Evolutionary conservation across 1,140 invertebrate genomes (phyloP), one percentile per base, ranked within the genome.

Genomic region (Diabrotica virgifera): DNA sequence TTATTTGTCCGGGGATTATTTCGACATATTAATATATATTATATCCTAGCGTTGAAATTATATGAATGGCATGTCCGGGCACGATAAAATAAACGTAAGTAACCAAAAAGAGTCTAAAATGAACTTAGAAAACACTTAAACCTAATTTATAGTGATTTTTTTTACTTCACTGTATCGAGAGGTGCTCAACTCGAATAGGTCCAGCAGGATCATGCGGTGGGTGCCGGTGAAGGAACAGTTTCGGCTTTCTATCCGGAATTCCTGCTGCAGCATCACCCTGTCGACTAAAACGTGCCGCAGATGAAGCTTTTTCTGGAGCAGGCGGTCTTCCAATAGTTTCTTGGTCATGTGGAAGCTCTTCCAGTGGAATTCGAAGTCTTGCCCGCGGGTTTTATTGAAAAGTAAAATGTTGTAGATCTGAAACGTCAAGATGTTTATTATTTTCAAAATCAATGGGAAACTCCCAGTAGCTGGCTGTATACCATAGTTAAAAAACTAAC

Each of bases 131-230:
- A 4, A 4, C 1, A 24, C 24, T 24, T 2, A 24, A 24, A 24
- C 24, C 24, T 24, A 24, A 24, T 24, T 24, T 24, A 24, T 2
- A 10, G 6, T 46, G 8, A 51, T 50, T 46, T 59, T 57, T 74
- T 76, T 72, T 73, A 90, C 85, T 70, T 86, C 84, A 69, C 86
- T 86, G 70, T 92, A 92, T 71, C 85, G 82, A 74, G 88, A 90
- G 24, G 84, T 85, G 6, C 86, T 82, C 12, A 92, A 76, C 59
- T 80, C 79, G 35, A 91, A 81, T n/a, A 92, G 72, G 78, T 89
- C 83, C 7, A 83, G 70, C 54, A 91, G 80, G 56, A 91, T 83
- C 6, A 77, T 73, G 58, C 81, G 78, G 70, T 92, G 90, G 4
- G 84, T 83, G 50, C 81, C 77, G 0, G 86, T 87, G 24, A 86